Conservation (phyloP, 2,888 invertebrate genomes). For the Gandaritis pyraliata region DNA sequence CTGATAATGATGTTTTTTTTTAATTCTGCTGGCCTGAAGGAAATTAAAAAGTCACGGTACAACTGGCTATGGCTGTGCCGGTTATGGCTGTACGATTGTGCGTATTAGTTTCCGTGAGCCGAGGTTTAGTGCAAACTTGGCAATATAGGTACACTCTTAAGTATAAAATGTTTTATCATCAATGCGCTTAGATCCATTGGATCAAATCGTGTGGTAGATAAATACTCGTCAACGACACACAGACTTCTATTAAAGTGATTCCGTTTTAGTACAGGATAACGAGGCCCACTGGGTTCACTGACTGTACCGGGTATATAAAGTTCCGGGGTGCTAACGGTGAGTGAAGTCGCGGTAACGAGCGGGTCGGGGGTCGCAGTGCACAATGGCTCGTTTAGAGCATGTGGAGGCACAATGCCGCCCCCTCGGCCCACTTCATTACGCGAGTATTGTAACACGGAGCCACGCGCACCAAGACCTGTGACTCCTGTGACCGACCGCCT, state of each 20-base stretch:
- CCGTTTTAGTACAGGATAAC: conserved; percentile 43
- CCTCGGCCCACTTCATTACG: conserved; percentile 84
- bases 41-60: conserved; percentile 73
- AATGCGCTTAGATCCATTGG: background rate
- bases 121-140: conserved; percentile 33
- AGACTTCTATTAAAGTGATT: conserved; percentile 36
- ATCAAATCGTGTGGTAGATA: background rate
- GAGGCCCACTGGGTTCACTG: conserved; percentile 34
- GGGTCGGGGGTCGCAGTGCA: conserved; percentile 72
- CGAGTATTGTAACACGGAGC: conserved; percentile 74
- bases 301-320: conserved; percentile 33
- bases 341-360: conserved; percentile 61
- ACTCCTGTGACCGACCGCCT: conserved; percentile 67
- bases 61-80: no score
- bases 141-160: background rate
- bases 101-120: conserved; percentile 60
- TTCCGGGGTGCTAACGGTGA: conserved; percentile 52
- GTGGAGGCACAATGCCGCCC: conserved; percentile 74
- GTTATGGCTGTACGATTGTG: no score
- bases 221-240: conserved; percentile 26
- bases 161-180: no score
- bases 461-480: conserved; percentile 56
- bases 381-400: conserved; percentile 76
- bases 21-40: conserved; percentile 60
- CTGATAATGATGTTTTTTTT: conserved; percentile 55